Evolutionary conservation across 2,888 invertebrate genomes (phyloP).

Genomic region (Hypercompe scribonia): DNA sequence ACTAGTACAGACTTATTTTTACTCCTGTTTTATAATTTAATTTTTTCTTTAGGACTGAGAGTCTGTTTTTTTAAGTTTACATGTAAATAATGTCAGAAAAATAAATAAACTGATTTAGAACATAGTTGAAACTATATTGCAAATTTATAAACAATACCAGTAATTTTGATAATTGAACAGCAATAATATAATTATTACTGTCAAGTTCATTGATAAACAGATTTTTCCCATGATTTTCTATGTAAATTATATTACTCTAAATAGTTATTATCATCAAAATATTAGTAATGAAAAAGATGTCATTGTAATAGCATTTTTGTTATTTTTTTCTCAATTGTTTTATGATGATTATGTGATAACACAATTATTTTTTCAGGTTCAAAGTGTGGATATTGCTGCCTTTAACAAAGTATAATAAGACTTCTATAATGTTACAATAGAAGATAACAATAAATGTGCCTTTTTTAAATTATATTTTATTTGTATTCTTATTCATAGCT

Average conservation of each 20-base stretch:
- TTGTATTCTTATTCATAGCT: not conserved
- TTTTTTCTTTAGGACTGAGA: not conserved
- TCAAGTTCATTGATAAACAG: not conserved
- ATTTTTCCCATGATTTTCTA: not conserved
- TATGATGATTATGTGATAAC: not conserved
- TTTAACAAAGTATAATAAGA: constrained; percentile 94
- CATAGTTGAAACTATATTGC: not conserved
- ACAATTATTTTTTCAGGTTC: constrained; percentile 85
- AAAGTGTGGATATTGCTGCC: constrained; percentile 97
- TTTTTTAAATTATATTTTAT: constrained; percentile 32
- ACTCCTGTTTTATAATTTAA: not conserved
- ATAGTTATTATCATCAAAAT: too few relatives aligned
- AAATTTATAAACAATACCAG: not conserved
- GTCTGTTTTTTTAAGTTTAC: not conserved
- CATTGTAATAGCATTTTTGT: too few relatives aligned
- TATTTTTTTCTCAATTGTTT: not conserved
- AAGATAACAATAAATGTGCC: constrained; percentile 51
- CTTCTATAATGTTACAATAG: constrained; percentile 31
- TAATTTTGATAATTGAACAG: not conserved
- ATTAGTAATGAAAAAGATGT: too few relatives aligned
- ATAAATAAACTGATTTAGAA: not conserved
- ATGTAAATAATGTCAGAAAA: not conserved
- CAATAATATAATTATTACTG: not conserved
- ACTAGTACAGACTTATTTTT: not conserved
- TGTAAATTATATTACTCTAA: too few relatives aligned